Conservation (phyloP, 2,797 vertebrate genomes). For the Uromys caudimaculatus region DNA sequence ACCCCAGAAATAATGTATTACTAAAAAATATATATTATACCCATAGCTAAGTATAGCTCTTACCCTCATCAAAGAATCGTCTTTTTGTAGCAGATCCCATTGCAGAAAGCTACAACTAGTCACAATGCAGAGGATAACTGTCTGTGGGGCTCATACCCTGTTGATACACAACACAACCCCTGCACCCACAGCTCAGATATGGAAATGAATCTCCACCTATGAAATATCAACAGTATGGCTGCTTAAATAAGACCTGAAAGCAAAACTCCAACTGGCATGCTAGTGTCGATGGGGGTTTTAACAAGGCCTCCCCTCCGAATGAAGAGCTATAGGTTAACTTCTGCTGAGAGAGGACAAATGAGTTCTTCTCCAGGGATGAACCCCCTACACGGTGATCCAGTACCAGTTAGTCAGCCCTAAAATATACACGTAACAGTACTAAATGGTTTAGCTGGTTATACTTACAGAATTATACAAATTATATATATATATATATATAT, state of each 20-base stretch:
- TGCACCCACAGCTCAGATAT: neutral
- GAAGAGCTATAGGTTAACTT: neutral
- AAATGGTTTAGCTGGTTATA: neutral
- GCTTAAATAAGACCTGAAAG: neutral
- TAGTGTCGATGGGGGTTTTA: neutral
- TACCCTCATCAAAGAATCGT: neutral
- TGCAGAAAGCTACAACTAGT: neutral
- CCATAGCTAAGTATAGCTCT: neutral
- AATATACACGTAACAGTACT: too few relatives aligned
- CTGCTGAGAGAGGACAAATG: neutral
- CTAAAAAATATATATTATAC: too few relatives aligned
- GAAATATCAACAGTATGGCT: neutral
- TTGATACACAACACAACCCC: neutral
- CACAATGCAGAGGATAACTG: neutral
- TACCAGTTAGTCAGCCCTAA: neutral
- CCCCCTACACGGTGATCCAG: too few relatives aligned
- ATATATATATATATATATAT: too few relatives aligned
- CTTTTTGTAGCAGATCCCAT: neutral
- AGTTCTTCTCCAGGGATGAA: neutral
- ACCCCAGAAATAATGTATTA: too few relatives aligned
- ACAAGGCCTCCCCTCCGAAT: neutral
- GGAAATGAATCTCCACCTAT: neutral
- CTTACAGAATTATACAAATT: neutral
- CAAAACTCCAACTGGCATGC: neutral
- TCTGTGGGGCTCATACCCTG: too few relatives aligned